phyloP scores from a whole-genome alignment of 2,888 invertebrate species.

The Mechanitis messenoides region DNA sequence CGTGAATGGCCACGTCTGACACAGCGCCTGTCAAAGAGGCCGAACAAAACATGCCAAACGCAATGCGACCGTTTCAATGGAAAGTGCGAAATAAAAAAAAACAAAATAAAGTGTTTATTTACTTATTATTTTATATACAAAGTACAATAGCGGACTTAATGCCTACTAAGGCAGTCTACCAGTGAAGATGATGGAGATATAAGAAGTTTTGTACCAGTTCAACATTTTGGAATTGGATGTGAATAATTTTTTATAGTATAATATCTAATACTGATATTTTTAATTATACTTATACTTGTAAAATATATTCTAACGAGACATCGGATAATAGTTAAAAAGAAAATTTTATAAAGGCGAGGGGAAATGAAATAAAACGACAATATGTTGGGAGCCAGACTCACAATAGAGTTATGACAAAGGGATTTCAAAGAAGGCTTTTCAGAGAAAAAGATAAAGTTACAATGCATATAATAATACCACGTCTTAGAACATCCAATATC shows the following conservation, averaged over 20 bases:
- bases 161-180: no score
- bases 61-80: constrained; percentile 55
- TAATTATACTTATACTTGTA: not conserved
- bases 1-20: constrained; percentile 60
- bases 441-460: constrained; percentile 57
- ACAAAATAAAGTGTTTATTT: constrained; percentile 39
- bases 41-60: constrained; percentile 71
- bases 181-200: no score
- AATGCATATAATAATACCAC: constrained; percentile 41
- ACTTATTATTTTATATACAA: constrained; percentile 6
- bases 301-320: not conserved
- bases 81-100: constrained; percentile 57
- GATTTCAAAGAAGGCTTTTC: constrained; percentile 55
- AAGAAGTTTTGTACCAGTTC: no score
- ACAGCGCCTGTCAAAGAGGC: constrained; percentile 56
- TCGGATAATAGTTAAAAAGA: constrained; percentile 37
- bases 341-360: constrained; percentile 55
- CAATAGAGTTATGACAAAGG: constrained; percentile 64
- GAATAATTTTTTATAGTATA: not conserved
- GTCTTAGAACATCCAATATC: constrained; percentile 27
- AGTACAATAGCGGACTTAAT: no score
- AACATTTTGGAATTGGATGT: no score
- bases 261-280: not conserved
- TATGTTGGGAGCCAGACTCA: constrained; percentile 56
- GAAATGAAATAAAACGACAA: constrained; percentile 69